Conservation (phyloP, 2,113 vertebrate genomes). For the Colossoma macropomum region DNA sequence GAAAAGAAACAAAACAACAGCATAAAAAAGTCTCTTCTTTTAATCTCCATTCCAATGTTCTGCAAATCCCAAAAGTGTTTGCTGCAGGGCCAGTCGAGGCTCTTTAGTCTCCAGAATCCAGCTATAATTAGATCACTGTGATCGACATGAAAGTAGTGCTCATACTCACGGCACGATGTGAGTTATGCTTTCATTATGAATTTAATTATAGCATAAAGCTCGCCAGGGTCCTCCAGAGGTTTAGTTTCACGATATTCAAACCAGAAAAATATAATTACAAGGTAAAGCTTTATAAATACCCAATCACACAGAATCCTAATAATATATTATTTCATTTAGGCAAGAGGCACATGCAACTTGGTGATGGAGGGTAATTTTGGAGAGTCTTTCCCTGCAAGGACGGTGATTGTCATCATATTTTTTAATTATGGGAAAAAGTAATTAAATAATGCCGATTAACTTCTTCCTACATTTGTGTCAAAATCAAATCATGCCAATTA, state of each 20-base stretch:
- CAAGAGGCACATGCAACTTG: not conserved
- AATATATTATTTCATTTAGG: not conserved
- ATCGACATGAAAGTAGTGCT: slow-evolving; percentile 25
- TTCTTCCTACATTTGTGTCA: not conserved
- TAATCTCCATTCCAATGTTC: not conserved
- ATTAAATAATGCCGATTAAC: slow-evolving; percentile 15
- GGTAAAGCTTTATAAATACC: not conserved
- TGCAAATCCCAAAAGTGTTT: not conserved
- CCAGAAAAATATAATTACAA: slow-evolving; percentile 32
- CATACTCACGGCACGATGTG: slow-evolving; percentile 19
- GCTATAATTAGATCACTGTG: slow-evolving; percentile 36
- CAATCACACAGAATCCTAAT: not conserved
- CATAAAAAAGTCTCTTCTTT: not conserved
- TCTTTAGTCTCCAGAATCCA: slow-evolving; percentile 10
- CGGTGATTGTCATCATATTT: not conserved
- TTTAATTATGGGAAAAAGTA: not conserved
- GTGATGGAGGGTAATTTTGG: not conserved
- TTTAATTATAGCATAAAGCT: slow-evolving; percentile 35
- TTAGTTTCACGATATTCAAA: slow-evolving; percentile 23
- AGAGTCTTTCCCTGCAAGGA: not conserved
- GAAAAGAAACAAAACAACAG: not conserved
- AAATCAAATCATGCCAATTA: not conserved
- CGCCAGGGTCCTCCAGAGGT: not conserved
- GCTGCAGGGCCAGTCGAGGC: not conserved
- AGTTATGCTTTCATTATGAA: slow-evolving; percentile 33